Evolutionary conservation across 2,888 invertebrate species (phyloP).

Genomic region (Theodoxus fluviatilis): DNA sequence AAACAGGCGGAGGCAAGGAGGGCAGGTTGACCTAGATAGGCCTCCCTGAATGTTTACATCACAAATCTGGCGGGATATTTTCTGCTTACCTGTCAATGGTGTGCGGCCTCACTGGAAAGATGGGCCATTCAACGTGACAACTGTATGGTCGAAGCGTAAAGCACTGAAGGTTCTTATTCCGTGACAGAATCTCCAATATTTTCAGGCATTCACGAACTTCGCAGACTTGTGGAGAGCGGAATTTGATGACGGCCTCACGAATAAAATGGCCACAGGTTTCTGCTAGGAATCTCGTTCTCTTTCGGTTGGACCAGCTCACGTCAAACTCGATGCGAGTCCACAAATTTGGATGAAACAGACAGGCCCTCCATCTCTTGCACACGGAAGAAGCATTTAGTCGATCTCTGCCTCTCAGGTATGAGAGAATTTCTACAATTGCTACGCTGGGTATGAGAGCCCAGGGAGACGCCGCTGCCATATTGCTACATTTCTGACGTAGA

Average conservation of each 20-base stretch:
- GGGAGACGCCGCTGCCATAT: too few species aligned
- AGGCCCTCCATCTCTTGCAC: constrained; percentile 71
- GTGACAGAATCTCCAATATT: constrained; percentile 51
- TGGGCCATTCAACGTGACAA: constrained; percentile 67
- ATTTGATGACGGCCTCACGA: constrained; percentile 56
- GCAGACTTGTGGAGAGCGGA: constrained; percentile 54
- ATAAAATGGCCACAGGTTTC: constrained; percentile 61
- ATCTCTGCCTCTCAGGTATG: too few species aligned
- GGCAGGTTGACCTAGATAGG: too few species aligned
- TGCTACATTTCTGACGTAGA: too few species aligned
- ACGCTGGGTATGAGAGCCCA: too few species aligned
- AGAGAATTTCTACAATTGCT: too few species aligned
- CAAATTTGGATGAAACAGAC: constrained; percentile 62
- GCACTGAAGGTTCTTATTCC: constrained; percentile 57
- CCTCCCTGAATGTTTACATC: too few species aligned
- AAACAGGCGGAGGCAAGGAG: too few species aligned
- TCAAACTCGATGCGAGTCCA: constrained; percentile 54
- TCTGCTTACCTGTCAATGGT: constrained; percentile 49
- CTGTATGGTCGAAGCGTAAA: constrained; percentile 61
- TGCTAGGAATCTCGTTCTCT: constrained; percentile 56
- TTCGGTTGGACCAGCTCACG: constrained; percentile 41
- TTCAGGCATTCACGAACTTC: constrained; percentile 56
- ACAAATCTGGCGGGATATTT: too few species aligned
- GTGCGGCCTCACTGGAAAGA: constrained; percentile 62
- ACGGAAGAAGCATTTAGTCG: constrained; percentile 70